Conservation (phyloP, 2,797 vertebrate species). For the Cottoperca gobio region DNA sequence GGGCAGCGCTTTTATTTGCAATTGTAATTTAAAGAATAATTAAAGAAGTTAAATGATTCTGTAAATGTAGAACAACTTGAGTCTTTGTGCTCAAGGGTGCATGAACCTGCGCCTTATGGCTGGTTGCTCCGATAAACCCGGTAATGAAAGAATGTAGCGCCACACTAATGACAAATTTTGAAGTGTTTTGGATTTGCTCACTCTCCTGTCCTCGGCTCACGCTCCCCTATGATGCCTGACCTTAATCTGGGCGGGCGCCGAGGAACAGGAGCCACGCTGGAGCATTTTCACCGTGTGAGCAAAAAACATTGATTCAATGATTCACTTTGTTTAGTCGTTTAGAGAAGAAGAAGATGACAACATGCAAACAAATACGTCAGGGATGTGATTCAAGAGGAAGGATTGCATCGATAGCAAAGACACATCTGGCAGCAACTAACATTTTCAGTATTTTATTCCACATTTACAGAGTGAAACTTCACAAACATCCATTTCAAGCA, state of each 20-base stretch:
- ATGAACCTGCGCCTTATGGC: conserved; percentile 77
- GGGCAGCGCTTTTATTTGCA: conserved; percentile 76
- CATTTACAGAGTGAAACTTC: not conserved
- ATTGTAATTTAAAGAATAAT: conserved; percentile 85
- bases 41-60: conserved; percentile 85
- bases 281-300: conserved; percentile 14
- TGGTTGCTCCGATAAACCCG: conserved; percentile 79
- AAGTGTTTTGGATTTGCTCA: conserved; percentile 74
- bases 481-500: not conserved
- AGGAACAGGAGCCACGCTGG: conserved; percentile 8
- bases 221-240: conserved; percentile 35
- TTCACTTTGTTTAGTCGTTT: conserved; percentile 16
- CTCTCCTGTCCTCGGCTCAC: conserved; percentile 41
- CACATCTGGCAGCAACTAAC: not conserved
- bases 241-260: conserved; percentile 32
- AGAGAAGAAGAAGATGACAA: not conserved
- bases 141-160: conserved; percentile 76
- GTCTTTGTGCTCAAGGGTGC: conserved; percentile 83
- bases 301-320: conserved; percentile 8
- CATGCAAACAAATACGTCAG: not conserved
- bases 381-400: not conserved
- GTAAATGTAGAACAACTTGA: conserved; percentile 81
- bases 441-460: not conserved
- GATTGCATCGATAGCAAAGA: not conserved
- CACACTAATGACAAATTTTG: conserved; percentile 75